Base-by-base conservation (phyloP, 2,797 vertebrate genomes). In the Megalops cyprinoides region DNA sequence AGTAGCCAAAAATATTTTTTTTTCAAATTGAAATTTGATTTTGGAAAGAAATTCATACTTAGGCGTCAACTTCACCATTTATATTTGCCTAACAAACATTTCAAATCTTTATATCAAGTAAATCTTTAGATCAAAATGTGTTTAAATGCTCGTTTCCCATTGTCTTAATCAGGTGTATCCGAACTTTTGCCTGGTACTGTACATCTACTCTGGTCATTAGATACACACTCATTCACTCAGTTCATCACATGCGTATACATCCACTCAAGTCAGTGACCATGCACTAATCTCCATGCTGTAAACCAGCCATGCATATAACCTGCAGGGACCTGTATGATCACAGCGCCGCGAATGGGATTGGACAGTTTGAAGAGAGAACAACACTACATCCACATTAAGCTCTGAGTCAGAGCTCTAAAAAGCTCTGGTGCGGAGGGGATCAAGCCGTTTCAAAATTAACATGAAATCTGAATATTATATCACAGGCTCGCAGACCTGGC, bases 401-500 rank as follows among this genome's bases (percentile, higher is more conserved):
- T 20, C 67, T 46, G 69, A 46, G 9, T 46, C 42, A 39, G 10
- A 18, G 15, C 42, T 73, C 69, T 25, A 73, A 73, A 46, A 14
- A 39, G 20, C 20, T 73, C 39, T 42, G 6, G 15, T 73, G 69
- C 18, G 5, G 14, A 67, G 31, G 4, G 34, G 42, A 12, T 46
- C 39, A 73, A 73, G 23, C 25, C 42, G 46, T 34, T 46, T n/a
- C 20, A 73, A 10, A 73, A 73, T 73, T 46, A 48, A 46, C 69
- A 73, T 46, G 42, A 73, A 73, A 73, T 73, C 39, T 71, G 42
- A 73, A 73, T 73, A 25, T 67, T 67, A 67, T 37, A 39, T 67
- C 34, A 39, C 34, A 5, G 34, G 62, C 18, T 67, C 15, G 31
- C 20, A 34, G 62, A 31, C 62, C 62, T 6, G 62, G 62, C 67